phyloP scores from a whole-genome alignment of 2,888 invertebrate genomes.

The Tupiocoris notatus region DNA sequence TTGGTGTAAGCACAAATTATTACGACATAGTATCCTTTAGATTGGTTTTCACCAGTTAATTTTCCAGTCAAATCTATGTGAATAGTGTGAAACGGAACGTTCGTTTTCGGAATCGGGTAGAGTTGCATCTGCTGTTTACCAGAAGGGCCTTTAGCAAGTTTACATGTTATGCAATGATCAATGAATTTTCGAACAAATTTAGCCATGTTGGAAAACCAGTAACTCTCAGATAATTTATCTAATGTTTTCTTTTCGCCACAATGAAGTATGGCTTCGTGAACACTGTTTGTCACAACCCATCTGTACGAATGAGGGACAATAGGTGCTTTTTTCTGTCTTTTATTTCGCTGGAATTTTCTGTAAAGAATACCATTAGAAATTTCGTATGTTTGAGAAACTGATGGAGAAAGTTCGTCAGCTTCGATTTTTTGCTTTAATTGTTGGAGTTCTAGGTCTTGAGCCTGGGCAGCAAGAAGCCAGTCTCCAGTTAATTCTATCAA shows the following conservation, averaged over 20 bases:
- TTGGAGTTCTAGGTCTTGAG: not conserved
- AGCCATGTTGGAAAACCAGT: not conserved
- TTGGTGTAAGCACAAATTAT: constrained; percentile 5
- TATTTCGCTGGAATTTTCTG: constrained; percentile 9
- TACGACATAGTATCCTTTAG: constrained; percentile 1
- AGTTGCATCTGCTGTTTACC: too few species aligned
- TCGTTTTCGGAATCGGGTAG: not conserved
- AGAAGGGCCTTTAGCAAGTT: too few species aligned
- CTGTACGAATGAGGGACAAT: constrained; percentile 1
- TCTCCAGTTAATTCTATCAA: too few species aligned
- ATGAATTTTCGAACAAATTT: too few species aligned
- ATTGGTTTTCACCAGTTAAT: not conserved
- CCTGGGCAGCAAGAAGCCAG: not conserved
- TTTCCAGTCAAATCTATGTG: constrained; percentile 13
- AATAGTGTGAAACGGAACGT: constrained; percentile 11
- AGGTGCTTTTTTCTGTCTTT: not conserved
- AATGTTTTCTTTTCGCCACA: not conserved
- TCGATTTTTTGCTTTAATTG: not conserved
- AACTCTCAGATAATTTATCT: not conserved
- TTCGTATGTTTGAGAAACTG: constrained; percentile 4
- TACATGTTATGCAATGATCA: too few species aligned
- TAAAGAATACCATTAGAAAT: constrained; percentile 13
- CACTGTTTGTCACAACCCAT: not conserved
- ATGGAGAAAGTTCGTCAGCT: constrained; percentile 9
- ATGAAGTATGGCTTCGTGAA: constrained; percentile 19